Conservation (phyloP, 2,113 vertebrate species). For the Brienomyrus longianalis region DNA sequence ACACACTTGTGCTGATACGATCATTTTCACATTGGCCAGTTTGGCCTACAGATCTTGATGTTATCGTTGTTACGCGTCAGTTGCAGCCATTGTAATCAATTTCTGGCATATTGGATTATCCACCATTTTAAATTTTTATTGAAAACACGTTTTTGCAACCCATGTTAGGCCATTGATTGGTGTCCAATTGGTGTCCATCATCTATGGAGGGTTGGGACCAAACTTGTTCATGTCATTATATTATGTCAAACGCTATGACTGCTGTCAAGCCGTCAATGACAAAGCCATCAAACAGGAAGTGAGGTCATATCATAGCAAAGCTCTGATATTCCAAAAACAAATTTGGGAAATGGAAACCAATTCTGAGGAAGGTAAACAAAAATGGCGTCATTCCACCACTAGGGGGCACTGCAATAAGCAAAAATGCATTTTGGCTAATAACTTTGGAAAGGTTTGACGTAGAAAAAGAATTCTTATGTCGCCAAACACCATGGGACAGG, state of each 20-base stretch:
- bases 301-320: not conserved
- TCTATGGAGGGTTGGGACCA: too few species aligned
- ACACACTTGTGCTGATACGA: too few species aligned
- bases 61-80: too few species aligned
- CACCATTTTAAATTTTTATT: too few species aligned
- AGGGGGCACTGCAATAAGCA: not conserved
- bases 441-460: not conserved
- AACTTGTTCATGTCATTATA: too few species aligned
- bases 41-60: not conserved
- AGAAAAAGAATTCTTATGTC: not conserved
- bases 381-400: not conserved
- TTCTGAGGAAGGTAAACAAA: not conserved
- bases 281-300: not conserved
- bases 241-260: not conserved
- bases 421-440: not conserved
- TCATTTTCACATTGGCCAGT: too few species aligned
- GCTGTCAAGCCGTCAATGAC: not conserved
- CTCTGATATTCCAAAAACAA: not conserved
- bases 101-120: too few species aligned
- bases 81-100: too few species aligned
- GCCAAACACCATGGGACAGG: not conserved
- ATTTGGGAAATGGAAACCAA: not conserved
- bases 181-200: too few species aligned
- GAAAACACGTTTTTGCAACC: too few species aligned
- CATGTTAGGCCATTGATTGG: too few species aligned